These are phyloP conservation scores for Acleris holmiana DNA, from an alignment of 2,888 invertebrate species.

Conservation along the genomic window DNA sequence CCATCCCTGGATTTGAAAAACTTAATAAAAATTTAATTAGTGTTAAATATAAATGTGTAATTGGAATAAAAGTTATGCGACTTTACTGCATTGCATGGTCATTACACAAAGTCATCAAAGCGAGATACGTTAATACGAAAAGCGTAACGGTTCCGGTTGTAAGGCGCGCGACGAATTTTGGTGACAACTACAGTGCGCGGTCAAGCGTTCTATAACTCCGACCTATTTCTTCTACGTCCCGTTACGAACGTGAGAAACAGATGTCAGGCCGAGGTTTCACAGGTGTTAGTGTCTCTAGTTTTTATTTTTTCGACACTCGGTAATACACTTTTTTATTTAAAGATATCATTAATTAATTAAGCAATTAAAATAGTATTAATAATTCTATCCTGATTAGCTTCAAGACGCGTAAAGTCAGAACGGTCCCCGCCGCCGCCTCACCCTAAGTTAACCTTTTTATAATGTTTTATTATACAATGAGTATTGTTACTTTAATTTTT, in stretches of 20 bases:
- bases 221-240: constrained; percentile 33
- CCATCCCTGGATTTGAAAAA: neutral
- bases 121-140: constrained; percentile 37
- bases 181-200: constrained; percentile 39
- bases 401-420: too few species aligned
- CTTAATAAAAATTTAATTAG: neutral
- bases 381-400: too few species aligned
- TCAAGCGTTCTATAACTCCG: constrained; percentile 35
- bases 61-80: constrained; percentile 16
- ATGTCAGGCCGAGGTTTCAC: constrained; percentile 12
- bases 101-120: constrained; percentile 35
- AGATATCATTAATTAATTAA: too few species aligned
- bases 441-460: too few species aligned
- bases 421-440: too few species aligned
- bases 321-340: too few species aligned
- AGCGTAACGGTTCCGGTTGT: constrained; percentile 38
- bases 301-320: neutral
- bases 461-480: too few species aligned
- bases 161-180: constrained; percentile 40
- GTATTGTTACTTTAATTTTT: too few species aligned
- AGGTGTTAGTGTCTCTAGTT: constrained; percentile 14
- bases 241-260: constrained; percentile 36
- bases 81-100: constrained; percentile 26
- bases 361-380: too few species aligned
- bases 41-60: constrained; percentile 1